Evolutionary conservation across 2,888 invertebrate species (phyloP), one percentile per base, ranked within the genome.

Genomic region (Drosophila pullipes): DNA sequence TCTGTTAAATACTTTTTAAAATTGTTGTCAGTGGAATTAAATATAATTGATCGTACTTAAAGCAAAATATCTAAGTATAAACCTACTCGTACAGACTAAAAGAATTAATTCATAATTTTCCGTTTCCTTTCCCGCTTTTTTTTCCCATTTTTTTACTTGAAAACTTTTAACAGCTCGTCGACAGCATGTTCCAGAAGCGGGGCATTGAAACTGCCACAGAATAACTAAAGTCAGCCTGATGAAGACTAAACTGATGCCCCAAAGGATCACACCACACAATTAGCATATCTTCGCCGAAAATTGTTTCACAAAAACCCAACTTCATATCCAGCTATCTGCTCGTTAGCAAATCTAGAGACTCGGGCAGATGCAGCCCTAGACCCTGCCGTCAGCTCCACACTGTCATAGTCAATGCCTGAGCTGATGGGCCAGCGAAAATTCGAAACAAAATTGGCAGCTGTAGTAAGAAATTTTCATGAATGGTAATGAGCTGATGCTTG

Each of bases 151-250:
- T 41, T 11, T 22, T 10, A 41, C 10, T n/a, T 22, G 60, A 1
- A 92, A 92, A 1, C 93, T 44, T 22, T 22, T 44, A 44, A 76
- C 52, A 93, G 16, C 65, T 92, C 92, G 50, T 93, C 91, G 9
- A 84, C 65, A 0, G 92, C 92, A 64, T 93, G 92, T 55, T 91
- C 89, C 82, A 91, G 35, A 22, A 69, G 76, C 16, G 60, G 78
- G 0, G 82, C 82, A 3, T 81, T 69, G 0, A 85, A 62, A 9
- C 83, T 78, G 18, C 83, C 81, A 5, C 35, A 5, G 35, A 35
- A n/a, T 10, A 41, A 31, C 93, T 93, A n/a, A 93, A 93, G 92
- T 92, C 39, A 88, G 92, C 59, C 85, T 90, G 9, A 92, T 83
- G 54, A 93, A 92, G 65, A 18, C 84, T 91, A 39, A 91, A 91